Base-by-base conservation (phyloP, 2,888 invertebrate genomes). In the Ennomos quercinarius region DNA sequence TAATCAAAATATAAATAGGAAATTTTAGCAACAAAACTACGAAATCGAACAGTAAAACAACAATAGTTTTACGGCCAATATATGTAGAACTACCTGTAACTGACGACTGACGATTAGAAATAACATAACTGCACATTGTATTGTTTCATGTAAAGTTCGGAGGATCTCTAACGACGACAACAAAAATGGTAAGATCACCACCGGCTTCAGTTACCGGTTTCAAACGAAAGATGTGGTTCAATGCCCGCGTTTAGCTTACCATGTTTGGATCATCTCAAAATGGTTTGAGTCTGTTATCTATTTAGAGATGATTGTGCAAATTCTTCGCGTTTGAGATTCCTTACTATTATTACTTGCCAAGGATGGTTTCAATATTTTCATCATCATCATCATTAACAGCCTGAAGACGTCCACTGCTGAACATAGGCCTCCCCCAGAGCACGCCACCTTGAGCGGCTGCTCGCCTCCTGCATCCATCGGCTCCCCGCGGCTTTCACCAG, bases 191-290 rank as follows among this genome's bases (percentile, higher is more conserved):
- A 45, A 52, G 34, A 59, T 53, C 42, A 48, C 17, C 17, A 17
- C 17, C 40, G 13, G 49, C 37, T n/a, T 43, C 11, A 40, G 50
- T 56, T 61, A 61, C 64, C 59, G 60, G 59, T 64, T 61, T 48
- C 9, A 34, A 38, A 46, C 35, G 47, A 64, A 61, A 62, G 47
- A 38, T 59, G n/a, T n/a, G 51, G 67, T 66, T 68, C 65, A 65
- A 64, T 35, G 67, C 9, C 63, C 67, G 63, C 60, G 57, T 50
- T 51, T 45, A 54, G 40, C 46, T 50, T 46, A 50, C 57, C 60
- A 44, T 63, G 47, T 62, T 62, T 50, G 55, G 55, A 58, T 45
- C 54, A 59, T 47, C 50, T 50, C 51, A 58, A 61, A 42, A 59
- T 43, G 51, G 61, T 43, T 41, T 10, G 41, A 35, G 51, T 35